Evolutionary conservation across 2,113 vertebrate species (phyloP), one percentile per base, ranked within the genome.

Genomic region (Benitochromis conjunctus): DNA sequence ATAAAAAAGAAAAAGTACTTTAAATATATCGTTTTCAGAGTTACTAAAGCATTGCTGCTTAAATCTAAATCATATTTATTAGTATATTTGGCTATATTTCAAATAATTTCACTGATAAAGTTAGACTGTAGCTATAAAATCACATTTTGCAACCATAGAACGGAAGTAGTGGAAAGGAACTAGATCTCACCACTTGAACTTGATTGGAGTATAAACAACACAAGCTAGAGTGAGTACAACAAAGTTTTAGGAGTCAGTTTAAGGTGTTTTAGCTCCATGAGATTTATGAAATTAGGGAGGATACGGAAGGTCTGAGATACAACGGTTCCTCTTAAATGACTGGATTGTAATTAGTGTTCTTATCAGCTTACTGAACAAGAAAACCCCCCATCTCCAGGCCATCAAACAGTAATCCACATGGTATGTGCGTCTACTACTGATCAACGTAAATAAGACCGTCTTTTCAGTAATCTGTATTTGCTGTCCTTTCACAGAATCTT

Each of bases 401-500:
- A 36, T 43, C 1, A 62, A 77, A 60, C 4, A 11, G 18, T 66
- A 62, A 74, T 51, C 12, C 18, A 56, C 8, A 7, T 16, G 62
- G 18, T 77, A 43, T 69, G 18, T 54, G 9, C 13, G 34, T 71
- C 29, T 76, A 1, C 78, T 69, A 48, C 38, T 74, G 36, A 29
- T 60, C 71, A 26, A 14, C 64, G n/a, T 56, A 62, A 86, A 71
- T 54, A 34, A 41, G 14, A 53, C 18, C 2, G 16, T 56, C 18
- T n/a, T 78, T 13, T 82, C 36, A 57, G 31, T 80, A 14, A 74
- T 36, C 4, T 14, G 7, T 60, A 16, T 80, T 24, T 88, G 14
- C 76, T 62, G 64, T 74, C 53, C 9, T n/a, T 76, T 85, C 58
- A 66, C 88, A 99, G 98, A 98, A 94, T 99, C 98, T 46, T 93